phyloP scores from a whole-genome alignment of 2,888 invertebrate genomes.

The Macrosiphum euphorbiae region DNA sequence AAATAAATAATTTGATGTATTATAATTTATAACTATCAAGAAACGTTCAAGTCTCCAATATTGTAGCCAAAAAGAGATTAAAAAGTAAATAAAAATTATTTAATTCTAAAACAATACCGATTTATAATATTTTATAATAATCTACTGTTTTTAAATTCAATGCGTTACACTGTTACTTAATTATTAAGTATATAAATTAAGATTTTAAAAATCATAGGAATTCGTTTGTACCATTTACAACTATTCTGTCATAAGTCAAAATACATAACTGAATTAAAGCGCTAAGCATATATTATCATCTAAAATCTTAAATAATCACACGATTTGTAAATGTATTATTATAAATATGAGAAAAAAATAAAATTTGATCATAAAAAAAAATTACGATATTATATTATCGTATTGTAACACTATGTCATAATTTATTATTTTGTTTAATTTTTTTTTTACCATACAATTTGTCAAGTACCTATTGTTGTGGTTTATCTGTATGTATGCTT shows the following conservation, averaged over 20 bases:
- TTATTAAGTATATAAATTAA: not conserved
- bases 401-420: not conserved
- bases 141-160: not conserved
- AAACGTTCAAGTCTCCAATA: not conserved
- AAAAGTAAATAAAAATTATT: not conserved
- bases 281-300: not conserved
- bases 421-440: not conserved
- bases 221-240: fast-evolving
- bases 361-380: not conserved
- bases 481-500: not conserved
- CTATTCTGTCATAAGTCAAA: not conserved
- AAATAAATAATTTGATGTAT: not conserved
- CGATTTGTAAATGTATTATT: not conserved
- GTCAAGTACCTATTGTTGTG: not conserved
- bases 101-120: not conserved
- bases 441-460: not conserved
- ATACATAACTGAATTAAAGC: not conserved
- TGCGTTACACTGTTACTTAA: not conserved
- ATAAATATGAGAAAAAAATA: not conserved
- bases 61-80: not conserved
- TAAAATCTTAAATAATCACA: not conserved
- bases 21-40: not conserved
- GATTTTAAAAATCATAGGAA: not conserved
- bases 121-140: not conserved
- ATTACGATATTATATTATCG: not conserved